Evolutionary conservation across 2,113 vertebrate genomes (phyloP).

Genomic region (Piliocolobus tephrosceles): DNA sequence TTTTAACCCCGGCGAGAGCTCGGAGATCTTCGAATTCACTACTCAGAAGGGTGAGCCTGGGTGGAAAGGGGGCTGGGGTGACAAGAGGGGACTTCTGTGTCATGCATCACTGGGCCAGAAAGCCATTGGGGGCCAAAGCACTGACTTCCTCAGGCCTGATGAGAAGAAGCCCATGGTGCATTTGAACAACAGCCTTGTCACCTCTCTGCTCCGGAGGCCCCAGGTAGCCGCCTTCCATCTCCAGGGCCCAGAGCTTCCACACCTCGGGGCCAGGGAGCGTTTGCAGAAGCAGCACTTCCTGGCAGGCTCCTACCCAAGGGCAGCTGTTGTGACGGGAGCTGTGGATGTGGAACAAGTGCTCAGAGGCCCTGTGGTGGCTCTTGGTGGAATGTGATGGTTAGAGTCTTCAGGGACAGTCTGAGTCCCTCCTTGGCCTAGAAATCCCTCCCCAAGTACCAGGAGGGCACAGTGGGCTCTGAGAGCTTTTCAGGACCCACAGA

Average conservation of each 20-base stretch:
- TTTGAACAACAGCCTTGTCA: background rate
- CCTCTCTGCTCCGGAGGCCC: background rate
- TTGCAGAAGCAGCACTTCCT: fast-evolving
- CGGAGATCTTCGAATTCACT: conserved; percentile 93
- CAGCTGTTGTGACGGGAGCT: background rate
- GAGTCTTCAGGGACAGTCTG: background rate
- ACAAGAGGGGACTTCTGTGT: too few relatives aligned
- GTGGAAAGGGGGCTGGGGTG: background rate
- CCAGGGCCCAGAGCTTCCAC: background rate
- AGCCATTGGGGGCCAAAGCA: background rate
- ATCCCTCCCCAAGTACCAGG: background rate
- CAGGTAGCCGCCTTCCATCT: fast-evolving
- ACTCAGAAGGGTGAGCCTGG: conserved; percentile 93
- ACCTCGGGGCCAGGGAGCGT: background rate
- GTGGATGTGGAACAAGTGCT: fast-evolving
- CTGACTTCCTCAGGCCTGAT: background rate
- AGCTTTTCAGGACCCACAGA: background rate
- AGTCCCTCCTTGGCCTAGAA: background rate
- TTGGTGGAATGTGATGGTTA: background rate
- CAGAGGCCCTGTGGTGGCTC: background rate
- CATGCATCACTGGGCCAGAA: background rate
- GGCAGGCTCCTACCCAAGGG: background rate
- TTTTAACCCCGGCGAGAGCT: conserved; percentile 92
- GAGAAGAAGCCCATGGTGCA: fast-evolving
- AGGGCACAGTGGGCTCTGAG: background rate